Conservation (phyloP, 30 jellyfish, hydroid and myxozoan genomes). For the Mastigias papua region DNA sequence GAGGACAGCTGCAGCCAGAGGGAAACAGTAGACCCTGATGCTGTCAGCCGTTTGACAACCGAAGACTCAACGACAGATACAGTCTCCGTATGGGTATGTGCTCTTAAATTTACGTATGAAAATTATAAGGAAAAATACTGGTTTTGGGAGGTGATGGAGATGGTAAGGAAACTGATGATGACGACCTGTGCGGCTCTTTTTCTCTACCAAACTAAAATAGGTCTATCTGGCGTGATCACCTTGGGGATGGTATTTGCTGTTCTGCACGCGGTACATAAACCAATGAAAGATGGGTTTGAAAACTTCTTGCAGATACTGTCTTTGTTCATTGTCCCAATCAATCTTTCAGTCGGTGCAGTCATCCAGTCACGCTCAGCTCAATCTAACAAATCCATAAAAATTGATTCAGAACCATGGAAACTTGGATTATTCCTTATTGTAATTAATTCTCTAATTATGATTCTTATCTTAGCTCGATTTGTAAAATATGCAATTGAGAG, state of each 20-base stretch:
- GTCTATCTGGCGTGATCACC: slow-evolving; percentile 19
- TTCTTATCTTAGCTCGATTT: slow-evolving; percentile 19
- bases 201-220: slow-evolving; percentile 16
- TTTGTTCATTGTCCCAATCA: slow-evolving; percentile 21
- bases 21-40: neutral
- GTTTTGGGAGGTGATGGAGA: slow-evolving; percentile 66
- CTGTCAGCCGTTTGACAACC: neutral
- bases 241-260: slow-evolving; percentile 31
- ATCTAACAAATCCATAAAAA: neutral
- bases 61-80: neutral
- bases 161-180: slow-evolving; percentile 48
- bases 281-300: slow-evolving; percentile 47
- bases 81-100: neutral
- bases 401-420: slow-evolving; percentile 13
- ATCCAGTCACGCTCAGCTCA: neutral
- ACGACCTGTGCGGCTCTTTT: slow-evolving; percentile 50
- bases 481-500: neutral
- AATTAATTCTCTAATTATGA: slow-evolving; percentile 9
- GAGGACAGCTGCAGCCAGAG: neutral
- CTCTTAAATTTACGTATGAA: slow-evolving; percentile 44
- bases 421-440: slow-evolving; percentile 20
- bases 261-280: slow-evolving; percentile 39
- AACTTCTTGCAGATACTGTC: slow-evolving; percentile 55
- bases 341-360: slow-evolving; percentile 54
- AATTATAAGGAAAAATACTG: slow-evolving; percentile 31